Percentiles rank a stretch among this genome's conserved stretches.
phyloP scores from a whole-genome alignment of 2,113 vertebrate species.

The Syngnathus typhle region DNA sequence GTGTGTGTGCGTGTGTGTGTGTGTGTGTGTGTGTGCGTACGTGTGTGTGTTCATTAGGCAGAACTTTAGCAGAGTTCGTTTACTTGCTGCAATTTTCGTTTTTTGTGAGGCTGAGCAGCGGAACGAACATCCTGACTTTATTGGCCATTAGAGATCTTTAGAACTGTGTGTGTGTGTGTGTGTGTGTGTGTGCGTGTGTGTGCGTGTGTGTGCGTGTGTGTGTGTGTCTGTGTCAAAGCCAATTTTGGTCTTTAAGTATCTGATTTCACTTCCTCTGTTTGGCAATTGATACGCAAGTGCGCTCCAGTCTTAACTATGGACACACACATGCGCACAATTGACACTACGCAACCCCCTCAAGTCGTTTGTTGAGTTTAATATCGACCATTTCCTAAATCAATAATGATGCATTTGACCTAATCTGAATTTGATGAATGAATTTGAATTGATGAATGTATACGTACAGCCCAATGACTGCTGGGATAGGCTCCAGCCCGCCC shows the following conservation, averaged over 20 bases:
- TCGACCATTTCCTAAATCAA: not conserved
- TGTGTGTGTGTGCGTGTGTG: conserved; percentile 5
- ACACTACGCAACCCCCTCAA: not conserved
- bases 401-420: too few relatives aligned
- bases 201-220: conserved; percentile 41
- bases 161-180: conserved; percentile 4
- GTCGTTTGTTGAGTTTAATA: not conserved
- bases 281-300: conserved; percentile 58
- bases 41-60: conserved; percentile 54
- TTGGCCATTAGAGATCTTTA: conserved; percentile 65
- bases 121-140: conserved; percentile 69
- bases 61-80: conserved; percentile 59
- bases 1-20: conserved; percentile 19
- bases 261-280: conserved; percentile 67
- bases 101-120: conserved; percentile 56
- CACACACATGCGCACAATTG: conserved; percentile 7
- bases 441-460: too few relatives aligned
- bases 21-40: conserved; percentile 6
- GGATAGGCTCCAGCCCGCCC: too few relatives aligned
- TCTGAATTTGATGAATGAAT: too few relatives aligned
- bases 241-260: conserved; percentile 71
- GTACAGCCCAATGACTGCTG: too few relatives aligned
- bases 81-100: conserved; percentile 59
- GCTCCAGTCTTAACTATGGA: conserved; percentile 39
- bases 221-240: conserved; percentile 64